Conservation (phyloP, 2,113 vertebrate genomes). For the Lepisosteus osseus region DNA sequence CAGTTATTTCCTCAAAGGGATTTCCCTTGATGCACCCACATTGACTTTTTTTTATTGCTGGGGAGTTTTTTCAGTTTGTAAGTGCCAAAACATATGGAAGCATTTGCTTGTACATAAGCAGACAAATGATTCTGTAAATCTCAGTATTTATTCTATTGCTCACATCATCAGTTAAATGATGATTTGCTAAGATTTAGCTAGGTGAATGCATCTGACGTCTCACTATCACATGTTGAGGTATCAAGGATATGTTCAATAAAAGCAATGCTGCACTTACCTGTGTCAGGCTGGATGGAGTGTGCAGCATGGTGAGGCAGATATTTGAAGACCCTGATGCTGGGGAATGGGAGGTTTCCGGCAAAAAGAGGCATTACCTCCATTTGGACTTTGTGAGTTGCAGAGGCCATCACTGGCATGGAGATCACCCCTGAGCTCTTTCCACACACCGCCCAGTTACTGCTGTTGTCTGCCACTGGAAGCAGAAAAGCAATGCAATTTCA, state of each 20-base stretch:
- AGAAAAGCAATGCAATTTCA: too few species aligned
- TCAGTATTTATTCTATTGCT: too few species aligned
- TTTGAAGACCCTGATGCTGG: constrained; percentile 86
- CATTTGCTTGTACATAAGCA: too few species aligned
- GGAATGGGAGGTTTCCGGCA: constrained; percentile 87
- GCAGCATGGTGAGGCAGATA: constrained; percentile 89
- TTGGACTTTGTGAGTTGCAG: constrained; percentile 84
- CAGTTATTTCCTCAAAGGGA: too few species aligned
- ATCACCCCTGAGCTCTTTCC: constrained; percentile 94
- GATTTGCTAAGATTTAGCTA: too few species aligned
- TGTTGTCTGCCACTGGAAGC: constrained; percentile 89
- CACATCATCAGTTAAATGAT: too few species aligned
- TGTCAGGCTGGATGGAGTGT: constrained; percentile 79
- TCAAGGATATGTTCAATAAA: background rate
- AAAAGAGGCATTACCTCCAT: constrained; percentile 97
- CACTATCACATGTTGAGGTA: too few species aligned
- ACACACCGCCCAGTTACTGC: constrained; percentile 96
- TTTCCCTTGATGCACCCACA: too few species aligned
- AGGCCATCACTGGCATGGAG: constrained; percentile 78
- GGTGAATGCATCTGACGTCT: too few species aligned
- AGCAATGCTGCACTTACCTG: constrained; percentile 59
- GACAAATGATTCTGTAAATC: background rate
- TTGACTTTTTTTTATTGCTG: too few species aligned
- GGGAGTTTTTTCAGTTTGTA: too few species aligned
- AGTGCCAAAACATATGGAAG: background rate